Evolutionary conservation across 2,113 vertebrate species (phyloP).

Genomic region (Zosterops pallidus): DNA sequence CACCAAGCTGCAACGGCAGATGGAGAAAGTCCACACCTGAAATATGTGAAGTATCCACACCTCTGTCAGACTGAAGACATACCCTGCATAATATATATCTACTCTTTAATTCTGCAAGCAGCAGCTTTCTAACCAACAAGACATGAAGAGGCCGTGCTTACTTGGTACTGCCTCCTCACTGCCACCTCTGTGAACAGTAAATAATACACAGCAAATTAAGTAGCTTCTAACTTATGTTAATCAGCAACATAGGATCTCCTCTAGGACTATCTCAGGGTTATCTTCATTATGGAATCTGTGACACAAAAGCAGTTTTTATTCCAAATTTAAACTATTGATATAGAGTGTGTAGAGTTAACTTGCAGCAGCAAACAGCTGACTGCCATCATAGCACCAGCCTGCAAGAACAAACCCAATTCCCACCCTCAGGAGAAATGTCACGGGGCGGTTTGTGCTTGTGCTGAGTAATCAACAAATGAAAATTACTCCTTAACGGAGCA

Average conservation of each 20-base stretch:
- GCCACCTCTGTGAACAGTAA: not conserved
- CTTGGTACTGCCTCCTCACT: not conserved
- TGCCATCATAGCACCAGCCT: fast-evolving
- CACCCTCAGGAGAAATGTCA: not conserved
- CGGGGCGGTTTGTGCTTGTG: not conserved
- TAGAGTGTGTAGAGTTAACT: fast-evolving
- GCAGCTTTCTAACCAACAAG: not conserved
- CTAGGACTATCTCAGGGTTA: not conserved
- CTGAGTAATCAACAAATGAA: not conserved
- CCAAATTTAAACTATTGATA: not conserved
- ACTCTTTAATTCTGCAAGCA: not conserved
- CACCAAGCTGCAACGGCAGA: not conserved
- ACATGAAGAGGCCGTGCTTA: fast-evolving
- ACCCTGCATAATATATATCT: not conserved
- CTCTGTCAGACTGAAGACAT: not conserved
- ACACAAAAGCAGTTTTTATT: not conserved
- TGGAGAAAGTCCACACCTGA: not conserved
- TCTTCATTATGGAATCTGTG: fast-evolving
- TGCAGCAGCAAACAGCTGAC: not conserved
- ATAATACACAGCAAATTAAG: not conserved
- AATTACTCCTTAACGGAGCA: not conserved
- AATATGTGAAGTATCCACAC: not conserved
- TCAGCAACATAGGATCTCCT: not conserved
- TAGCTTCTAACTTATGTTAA: not conserved
- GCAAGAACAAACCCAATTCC: not conserved